Evolutionary conservation across 2,888 invertebrate species (phyloP), one percentile per base, ranked within the genome.

Genomic region (Drosophila mercatorum): DNA sequence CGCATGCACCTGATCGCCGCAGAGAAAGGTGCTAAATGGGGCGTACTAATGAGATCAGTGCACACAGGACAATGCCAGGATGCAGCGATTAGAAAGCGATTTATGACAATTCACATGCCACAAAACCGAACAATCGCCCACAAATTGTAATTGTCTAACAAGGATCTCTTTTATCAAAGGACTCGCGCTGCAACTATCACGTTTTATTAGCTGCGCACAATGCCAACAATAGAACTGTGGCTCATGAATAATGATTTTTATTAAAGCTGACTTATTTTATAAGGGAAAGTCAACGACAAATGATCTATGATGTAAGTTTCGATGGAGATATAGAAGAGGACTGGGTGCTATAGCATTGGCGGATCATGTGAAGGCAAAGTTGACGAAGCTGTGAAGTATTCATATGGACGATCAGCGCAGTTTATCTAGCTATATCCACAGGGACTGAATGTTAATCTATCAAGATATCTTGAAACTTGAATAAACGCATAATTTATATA

Each of bases 11-110:
- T 73, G 72, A 70, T 77, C 60, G 65, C 75, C 70, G 68, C 63
- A 62, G 63, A 70, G 41, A 80, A 91, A 91, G 89, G 92, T 91
- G 91, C 91, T 91, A 92, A 91, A 91, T 91, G 86, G 88, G 91
- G 91, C 91, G 91, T 91, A 82, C 87, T 91, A 91, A 91, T 92
- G 86, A 88, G 91, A 90, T 90, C 91, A 91, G 62, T 67, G 75
- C 71, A 68, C 82, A 75, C 51, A 72, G 69, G 57, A 74, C 74
- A 74, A 56, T 47, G 72, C 49, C 47, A 68, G 66, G 69, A 66
- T 65, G 62, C 62, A 31, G 28, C 62, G 68, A 69, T 82, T 79
- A 68, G 68, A 73, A 62, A 85, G 47, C 83, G 60, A 80, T 82
- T 74, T 75, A 80, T 56, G 71, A 78, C 75, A 77, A 78, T 74